These are phyloP conservation scores for Gallinago media DNA, from an alignment of 2,113 vertebrate species.

Conservation along the genomic window DNA sequence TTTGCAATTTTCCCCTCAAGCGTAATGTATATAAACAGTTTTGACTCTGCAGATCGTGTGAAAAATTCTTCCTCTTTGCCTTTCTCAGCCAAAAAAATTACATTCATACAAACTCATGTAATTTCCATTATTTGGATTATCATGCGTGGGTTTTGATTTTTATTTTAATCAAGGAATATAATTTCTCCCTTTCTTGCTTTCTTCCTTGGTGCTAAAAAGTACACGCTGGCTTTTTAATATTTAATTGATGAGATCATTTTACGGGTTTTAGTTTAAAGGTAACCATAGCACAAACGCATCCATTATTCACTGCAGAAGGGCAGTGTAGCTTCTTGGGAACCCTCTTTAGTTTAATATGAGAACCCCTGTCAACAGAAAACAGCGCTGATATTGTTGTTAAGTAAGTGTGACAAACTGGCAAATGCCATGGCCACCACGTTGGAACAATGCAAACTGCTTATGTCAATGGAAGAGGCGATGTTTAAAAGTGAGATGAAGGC, in stretches of 20 bases:
- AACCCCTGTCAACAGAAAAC: slow-evolving; percentile 65
- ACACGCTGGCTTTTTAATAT: slow-evolving; percentile 84
- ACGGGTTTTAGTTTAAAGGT: slow-evolving; percentile 92
- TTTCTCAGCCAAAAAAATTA: not conserved
- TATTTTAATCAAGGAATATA: not conserved
- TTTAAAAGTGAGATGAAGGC: slow-evolving; percentile 68
- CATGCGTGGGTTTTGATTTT: not conserved
- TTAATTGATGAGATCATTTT: slow-evolving; percentile 84
- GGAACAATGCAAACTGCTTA: slow-evolving; percentile 81
- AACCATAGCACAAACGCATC: slow-evolving; percentile 89
- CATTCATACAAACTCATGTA: not conserved
- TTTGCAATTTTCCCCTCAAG: not conserved
- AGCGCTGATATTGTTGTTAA: slow-evolving; percentile 40
- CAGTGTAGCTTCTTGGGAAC: slow-evolving; percentile 77
- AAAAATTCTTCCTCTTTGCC: not conserved
- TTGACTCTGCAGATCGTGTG: not conserved
- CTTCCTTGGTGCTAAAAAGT: slow-evolving; percentile 31
- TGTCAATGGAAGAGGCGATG: slow-evolving; percentile 77
- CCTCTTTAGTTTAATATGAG: slow-evolving; percentile 68
- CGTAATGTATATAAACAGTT: not conserved
- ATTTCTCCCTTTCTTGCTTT: not conserved
- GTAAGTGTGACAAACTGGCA: slow-evolving; percentile 67
- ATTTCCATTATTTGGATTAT: not conserved
- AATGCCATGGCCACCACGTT: not conserved
- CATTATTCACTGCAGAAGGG: slow-evolving; percentile 87